Base-by-base conservation (phyloP, 2,113 vertebrate genomes). In the human (Homo sapiens) region DNA sequence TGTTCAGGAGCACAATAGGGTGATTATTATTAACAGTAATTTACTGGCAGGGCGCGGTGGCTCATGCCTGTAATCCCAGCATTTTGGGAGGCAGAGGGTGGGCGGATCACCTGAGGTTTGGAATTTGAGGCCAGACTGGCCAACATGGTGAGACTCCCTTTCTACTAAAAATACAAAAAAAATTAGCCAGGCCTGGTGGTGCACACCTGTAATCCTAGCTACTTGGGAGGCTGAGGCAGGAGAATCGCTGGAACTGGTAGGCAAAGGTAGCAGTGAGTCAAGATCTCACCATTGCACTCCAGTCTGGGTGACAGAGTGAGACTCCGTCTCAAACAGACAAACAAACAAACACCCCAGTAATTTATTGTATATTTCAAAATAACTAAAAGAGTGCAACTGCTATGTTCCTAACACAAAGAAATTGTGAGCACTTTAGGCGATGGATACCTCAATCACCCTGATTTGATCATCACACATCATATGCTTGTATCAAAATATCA, bases 31-130 rank as follows among this genome's bases (percentile, higher is more conserved):
- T 35, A 68, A 35, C 6, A 68, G 64, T 68, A 35, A 35, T 68
- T 68, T 68, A 16, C 17, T 35, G 32, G 70, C 70, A 1, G 2
- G 38, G 10, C 0, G 1, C 1, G 0, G n/a, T 73, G 20, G 38
- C 20, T 73, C 18, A 40, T 9, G 10, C 38, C 70, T 23, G 9
- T 73, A 40, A 40, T 73, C 70, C 22, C 70, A 40, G 38, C 20
- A 40, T 8, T 40, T 73, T 25, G 38, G 38, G 38, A 40, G 10
- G 70, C 20, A 20, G 5, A 40, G 38, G 38, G 38, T 38, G 22
- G n/a, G 22, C 10, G 0, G 10, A 40, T 73, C 38, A 40, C 70
- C 11, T 72, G 4, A 72, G 22, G 70, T 38, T 20, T 1, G 10
- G 70, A 73, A 20, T 73, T 73, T 38, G n/a, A 40, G 38, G 40